Percentiles rank a stretch among this genome's conserved stretches.
These are phyloP conservation scores for Scolanthus callimorphus DNA, from an alignment of 92 coral and sea anemone genomes.

Conservation along the genomic window DNA sequence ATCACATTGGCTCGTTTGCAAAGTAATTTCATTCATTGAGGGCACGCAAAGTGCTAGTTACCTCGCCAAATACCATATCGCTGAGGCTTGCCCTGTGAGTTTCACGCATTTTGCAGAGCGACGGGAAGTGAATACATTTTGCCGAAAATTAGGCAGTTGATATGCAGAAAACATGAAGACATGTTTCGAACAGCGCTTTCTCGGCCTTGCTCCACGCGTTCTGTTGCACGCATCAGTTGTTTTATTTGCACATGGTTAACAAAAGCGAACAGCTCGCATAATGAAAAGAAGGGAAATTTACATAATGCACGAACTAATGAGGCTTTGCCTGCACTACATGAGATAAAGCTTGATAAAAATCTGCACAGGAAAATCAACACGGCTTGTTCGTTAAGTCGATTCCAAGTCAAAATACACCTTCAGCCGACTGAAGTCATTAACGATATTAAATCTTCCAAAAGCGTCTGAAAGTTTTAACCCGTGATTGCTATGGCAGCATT, in stretches of 20 bases:
- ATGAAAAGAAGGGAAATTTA: conserved; percentile 3
- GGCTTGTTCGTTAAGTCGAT: background rate
- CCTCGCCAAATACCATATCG: conserved; percentile 14
- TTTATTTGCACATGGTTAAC: conserved; percentile 47
- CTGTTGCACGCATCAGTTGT: conserved; percentile 31
- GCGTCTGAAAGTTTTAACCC: too few species aligned
- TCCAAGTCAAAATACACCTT: background rate
- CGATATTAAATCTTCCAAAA: too few species aligned
- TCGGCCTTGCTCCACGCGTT: conserved; percentile 45
- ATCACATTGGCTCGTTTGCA: conserved; percentile 57
- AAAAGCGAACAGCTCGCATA: conserved; percentile 17
- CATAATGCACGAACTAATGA: background rate
- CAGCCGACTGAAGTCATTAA: background rate
- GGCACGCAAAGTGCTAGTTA: conserved; percentile 18
- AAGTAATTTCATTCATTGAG: conserved; percentile 49
- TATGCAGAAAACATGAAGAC: too few species aligned
- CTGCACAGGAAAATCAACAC: background rate
- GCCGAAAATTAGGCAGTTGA: background rate
- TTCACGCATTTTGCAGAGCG: background rate
- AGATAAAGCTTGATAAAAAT: background rate
- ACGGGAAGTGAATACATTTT: background rate
- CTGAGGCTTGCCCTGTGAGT: conserved; percentile 24
- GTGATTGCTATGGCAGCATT: too few species aligned
- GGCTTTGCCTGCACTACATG: background rate
- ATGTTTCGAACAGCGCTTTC: too few species aligned